Evolutionary conservation across 2,113 vertebrate species (phyloP).

Genomic region (Uria lomvia): DNA sequence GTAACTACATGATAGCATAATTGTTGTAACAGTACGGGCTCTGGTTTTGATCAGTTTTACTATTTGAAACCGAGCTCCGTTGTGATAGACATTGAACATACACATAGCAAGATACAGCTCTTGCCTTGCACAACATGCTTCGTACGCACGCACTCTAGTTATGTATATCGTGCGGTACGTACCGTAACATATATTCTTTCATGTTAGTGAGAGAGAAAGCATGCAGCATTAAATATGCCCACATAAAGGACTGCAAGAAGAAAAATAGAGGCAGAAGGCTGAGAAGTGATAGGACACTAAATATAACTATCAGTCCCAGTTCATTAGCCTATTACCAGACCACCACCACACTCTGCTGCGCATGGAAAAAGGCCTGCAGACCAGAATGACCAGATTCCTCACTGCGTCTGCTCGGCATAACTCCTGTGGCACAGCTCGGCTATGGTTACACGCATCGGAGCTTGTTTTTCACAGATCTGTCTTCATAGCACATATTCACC

Average conservation of each 20-base stretch:
- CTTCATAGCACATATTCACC: not conserved
- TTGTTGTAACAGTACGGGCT: not conserved
- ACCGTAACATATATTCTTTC: not conserved
- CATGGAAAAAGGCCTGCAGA: not conserved
- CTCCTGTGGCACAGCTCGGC: not conserved
- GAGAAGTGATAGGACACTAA: not conserved
- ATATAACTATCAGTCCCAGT: not conserved
- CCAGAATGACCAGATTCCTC: not conserved
- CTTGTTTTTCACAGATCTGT: not conserved
- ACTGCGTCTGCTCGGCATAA: not conserved
- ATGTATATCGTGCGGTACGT: rapidly evolving
- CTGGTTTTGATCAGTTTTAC: constrained; percentile 49
- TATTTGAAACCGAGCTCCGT: not conserved
- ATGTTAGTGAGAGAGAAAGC: not conserved
- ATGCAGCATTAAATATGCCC: too few relatives aligned
- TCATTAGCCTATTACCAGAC: not conserved
- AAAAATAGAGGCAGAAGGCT: not conserved
- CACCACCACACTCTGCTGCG: not conserved
- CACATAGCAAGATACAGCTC: not conserved
- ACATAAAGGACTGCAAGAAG: not conserved
- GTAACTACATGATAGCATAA: not conserved
- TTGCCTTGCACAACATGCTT: not conserved
- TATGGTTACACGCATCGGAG: not conserved
- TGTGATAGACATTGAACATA: constrained; percentile 46
- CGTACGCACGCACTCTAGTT: rapidly evolving